These are phyloP conservation scores for Gymnopithys bicolor DNA, from an alignment of 2,797 vertebrate species.

Conservation along the genomic window DNA sequence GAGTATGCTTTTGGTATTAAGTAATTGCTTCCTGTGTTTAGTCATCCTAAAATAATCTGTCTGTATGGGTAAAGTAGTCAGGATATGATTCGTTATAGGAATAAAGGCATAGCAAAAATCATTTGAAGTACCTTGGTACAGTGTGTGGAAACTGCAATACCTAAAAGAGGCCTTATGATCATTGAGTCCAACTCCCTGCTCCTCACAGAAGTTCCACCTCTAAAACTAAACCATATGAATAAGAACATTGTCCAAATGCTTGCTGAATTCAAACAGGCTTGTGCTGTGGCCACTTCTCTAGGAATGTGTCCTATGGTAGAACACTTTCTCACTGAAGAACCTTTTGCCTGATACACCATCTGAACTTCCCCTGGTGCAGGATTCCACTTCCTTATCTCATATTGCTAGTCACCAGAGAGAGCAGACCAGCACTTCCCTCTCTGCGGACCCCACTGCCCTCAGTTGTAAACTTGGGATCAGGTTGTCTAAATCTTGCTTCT, in stretches of 20 bases:
- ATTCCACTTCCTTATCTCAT: not conserved
- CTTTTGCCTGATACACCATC: not conserved
- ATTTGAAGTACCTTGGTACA: not conserved
- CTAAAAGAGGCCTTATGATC: not conserved
- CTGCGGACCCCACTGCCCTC: accelerated
- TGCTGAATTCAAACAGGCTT: not conserved
- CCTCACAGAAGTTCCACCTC: not conserved
- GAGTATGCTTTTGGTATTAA: not conserved
- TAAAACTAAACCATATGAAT: not conserved
- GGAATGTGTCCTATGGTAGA: accelerated
- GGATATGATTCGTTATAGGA: not conserved
- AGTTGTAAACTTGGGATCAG: not conserved
- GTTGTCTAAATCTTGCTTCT: not conserved
- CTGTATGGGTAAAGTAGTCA: not conserved
- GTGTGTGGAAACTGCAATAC: not conserved
- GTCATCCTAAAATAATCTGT: not conserved
- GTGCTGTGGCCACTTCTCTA: not conserved
- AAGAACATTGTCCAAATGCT: accelerated
- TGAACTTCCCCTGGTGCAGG: not conserved
- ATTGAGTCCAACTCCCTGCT: not conserved
- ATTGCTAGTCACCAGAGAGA: accelerated
- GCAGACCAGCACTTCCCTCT: not conserved
- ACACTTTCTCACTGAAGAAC: not conserved
- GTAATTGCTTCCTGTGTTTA: not conserved
- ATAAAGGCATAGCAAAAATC: not conserved